Evolutionary conservation across 2,113 vertebrate species (phyloP).

Genomic region (Caranx ignobilis): DNA sequence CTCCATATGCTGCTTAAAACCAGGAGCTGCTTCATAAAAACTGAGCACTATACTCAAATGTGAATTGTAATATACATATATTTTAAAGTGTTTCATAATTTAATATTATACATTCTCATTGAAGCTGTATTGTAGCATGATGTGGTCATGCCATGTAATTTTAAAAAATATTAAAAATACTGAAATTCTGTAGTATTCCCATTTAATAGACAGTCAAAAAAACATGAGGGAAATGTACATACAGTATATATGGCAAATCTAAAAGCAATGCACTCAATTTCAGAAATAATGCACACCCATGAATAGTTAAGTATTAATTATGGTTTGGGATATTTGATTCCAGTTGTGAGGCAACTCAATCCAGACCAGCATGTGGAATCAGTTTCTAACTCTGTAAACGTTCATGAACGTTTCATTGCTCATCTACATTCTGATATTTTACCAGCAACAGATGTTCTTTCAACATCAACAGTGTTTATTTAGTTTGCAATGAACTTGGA

Average conservation of each 20-base stretch:
- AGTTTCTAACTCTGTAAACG: background rate
- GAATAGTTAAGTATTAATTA: constrained; percentile 41
- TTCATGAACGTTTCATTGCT: background rate
- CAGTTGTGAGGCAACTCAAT: constrained; percentile 13
- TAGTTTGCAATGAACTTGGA: constrained; percentile 26
- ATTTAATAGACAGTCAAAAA: constrained; percentile 72
- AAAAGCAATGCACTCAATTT: constrained; percentile 73
- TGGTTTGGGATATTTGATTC: constrained; percentile 23
- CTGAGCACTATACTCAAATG: background rate
- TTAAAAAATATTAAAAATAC: constrained; percentile 13
- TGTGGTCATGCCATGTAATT: background rate
- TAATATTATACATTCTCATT: background rate
- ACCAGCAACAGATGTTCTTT: constrained; percentile 30
- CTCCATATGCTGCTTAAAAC: background rate
- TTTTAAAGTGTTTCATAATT: background rate
- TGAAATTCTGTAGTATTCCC: constrained; percentile 50
- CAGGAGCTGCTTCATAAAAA: background rate
- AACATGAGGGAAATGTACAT: constrained; percentile 63
- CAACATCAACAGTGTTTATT: constrained; percentile 45
- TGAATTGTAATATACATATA: background rate
- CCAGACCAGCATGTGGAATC: constrained; percentile 8
- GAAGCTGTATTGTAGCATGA: background rate
- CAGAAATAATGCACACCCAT: constrained; percentile 53
- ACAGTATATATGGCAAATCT: constrained; percentile 56
- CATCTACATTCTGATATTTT: constrained; percentile 21